Evolutionary conservation across 1,140 invertebrate genomes (phyloP).

Genomic region (Galleria mellonella): DNA sequence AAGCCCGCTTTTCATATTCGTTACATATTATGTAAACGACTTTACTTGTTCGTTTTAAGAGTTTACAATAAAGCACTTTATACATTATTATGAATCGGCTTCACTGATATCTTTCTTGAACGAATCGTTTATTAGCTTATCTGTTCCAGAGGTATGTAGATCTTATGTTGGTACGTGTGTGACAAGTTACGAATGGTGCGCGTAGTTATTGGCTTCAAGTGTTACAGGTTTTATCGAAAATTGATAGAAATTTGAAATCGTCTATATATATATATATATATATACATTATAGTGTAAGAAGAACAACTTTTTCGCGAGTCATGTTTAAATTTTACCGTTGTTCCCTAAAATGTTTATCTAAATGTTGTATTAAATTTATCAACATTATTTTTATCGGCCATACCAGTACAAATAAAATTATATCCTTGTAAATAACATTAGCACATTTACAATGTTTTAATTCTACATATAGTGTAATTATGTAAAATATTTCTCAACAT

Average conservation of each 20-base stretch:
- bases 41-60: constrained; percentile 30
- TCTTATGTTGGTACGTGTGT: background rate
- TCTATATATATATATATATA: too few species aligned
- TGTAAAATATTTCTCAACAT: constrained; percentile 65
- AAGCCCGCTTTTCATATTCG: constrained; percentile 16
- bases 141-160: background rate
- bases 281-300: constrained; percentile 40
- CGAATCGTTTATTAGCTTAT: constrained; percentile 12
- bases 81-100: constrained; percentile 1
- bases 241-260: constrained; percentile 43
- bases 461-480: constrained; percentile 67
- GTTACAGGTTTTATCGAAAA: constrained; percentile 54
- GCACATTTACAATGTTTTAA: constrained; percentile 51
- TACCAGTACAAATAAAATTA: constrained; percentile 62
- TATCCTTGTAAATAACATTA: constrained; percentile 63
- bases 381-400: constrained; percentile 60
- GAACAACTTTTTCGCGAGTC: constrained; percentile 30
- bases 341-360: constrained; percentile 53
- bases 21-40: constrained; percentile 33
- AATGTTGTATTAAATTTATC: constrained; percentile 53
- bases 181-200: constrained; percentile 2
- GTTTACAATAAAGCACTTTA: constrained; percentile 24
- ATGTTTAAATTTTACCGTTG: constrained; percentile 51
- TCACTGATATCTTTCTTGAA: constrained; percentile 7
- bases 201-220: constrained; percentile 27